Evolutionary conservation across 2,888 invertebrate genomes (phyloP).

Genomic region (Drosophila macrothrix): DNA sequence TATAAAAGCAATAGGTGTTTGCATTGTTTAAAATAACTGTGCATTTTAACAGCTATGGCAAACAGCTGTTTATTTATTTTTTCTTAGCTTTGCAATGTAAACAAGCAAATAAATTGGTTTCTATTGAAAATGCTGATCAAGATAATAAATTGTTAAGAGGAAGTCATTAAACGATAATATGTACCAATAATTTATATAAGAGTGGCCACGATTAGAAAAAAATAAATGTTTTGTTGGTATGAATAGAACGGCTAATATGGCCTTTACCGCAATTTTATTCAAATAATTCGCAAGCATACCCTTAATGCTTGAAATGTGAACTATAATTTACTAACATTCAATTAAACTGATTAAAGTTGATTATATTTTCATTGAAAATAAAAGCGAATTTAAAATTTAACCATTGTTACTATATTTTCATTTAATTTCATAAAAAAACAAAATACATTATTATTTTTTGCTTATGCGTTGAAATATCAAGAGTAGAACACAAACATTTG

Average conservation of each 20-base stretch:
- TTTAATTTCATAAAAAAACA: slow-evolving; percentile 10
- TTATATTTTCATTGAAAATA: neutral
- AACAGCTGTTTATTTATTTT: slow-evolving; percentile 19
- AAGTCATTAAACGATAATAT: neutral
- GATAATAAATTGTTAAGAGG: slow-evolving; percentile 11
- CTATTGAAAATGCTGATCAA: neutral
- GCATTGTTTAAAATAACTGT: slow-evolving; percentile 21
- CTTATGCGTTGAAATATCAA: slow-evolving; percentile 25
- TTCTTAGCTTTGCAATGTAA: slow-evolving; percentile 9
- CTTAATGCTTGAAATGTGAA: neutral
- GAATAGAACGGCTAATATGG: neutral
- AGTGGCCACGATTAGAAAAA: slow-evolving; percentile 1
- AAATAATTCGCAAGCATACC: neutral
- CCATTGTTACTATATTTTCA: neutral
- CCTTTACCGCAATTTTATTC: neutral
- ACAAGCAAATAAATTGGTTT: slow-evolving; percentile 9
- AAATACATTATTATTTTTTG: slow-evolving; percentile 14
- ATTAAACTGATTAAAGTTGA: neutral
- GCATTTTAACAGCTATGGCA: neutral
- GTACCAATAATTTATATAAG: slow-evolving; percentile 5
- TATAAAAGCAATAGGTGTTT: neutral
- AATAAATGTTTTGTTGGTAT: neutral
- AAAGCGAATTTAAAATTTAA: neutral
- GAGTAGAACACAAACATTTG: slow-evolving; percentile 21
- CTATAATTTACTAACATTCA: neutral